Base-by-base conservation (phyloP, 2,797 vertebrate genomes). In the Spinus olivaceus region DNA sequence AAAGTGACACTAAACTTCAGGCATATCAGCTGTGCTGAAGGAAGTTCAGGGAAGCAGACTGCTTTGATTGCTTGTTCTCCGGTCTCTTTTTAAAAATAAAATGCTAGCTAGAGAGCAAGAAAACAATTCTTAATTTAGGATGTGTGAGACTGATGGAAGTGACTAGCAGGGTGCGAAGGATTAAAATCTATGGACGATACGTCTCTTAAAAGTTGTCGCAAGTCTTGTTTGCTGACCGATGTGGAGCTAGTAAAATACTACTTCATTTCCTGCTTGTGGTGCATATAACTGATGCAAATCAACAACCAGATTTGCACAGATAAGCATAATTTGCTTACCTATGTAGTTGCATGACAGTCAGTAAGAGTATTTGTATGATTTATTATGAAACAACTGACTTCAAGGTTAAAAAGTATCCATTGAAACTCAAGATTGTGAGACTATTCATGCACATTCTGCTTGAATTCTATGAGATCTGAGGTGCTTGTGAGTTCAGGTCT, bases 331-430 rank as follows among this genome's bases (percentile, higher is more conserved):
- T 87, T 88, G 15, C 42, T 86, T 80, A 63, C 65, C 65, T 66
- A 3, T 18, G 39, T 51, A 60, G 33, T 46, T 0, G 0, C 27
- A 23, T 14, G 23, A 23, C 27, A 6, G n/a, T 47, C 64, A 57
- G 44, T 66, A 30, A 83, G 74, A 57, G 76, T 50, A 67, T 51
- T 57, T 7, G 20, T 73, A n/a, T 81, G 61, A 44, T 18, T 91
- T 1, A 4, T 51, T 78, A 30, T 39, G 66, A 56, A 74, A 53
- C 27, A 37, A 5, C 53, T 69, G 72, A 79, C 81, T 63, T 65
- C 22, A 41, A 60, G n/a, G 70, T 83, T 74, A 60, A 42, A 61
- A 80, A 73, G 11, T 32, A 60, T 41, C 25, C 0, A 2, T 14
- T 54, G 21, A 69, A 69, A 78, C 10, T n/a, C 54, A 13, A 41